Evolutionary conservation across 2,888 invertebrate genomes (phyloP).

Genomic region (Ornithoptera alexandrae): DNA sequence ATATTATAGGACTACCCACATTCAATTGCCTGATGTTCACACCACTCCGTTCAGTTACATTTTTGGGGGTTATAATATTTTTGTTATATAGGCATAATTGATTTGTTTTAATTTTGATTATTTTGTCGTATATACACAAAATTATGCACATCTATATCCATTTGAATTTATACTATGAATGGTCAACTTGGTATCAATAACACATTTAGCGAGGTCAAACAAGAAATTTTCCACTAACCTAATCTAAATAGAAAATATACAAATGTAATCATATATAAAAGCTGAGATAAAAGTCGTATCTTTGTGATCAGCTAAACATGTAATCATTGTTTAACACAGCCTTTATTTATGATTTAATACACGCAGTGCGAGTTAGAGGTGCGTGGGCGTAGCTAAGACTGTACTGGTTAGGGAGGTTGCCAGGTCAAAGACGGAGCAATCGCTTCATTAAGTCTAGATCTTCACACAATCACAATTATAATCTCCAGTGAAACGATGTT

Average conservation of each 20-base stretch:
- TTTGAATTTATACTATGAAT: background rate
- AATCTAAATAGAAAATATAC: background rate
- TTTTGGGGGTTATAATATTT: background rate
- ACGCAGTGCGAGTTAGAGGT: conserved; percentile 11
- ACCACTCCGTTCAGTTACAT: background rate
- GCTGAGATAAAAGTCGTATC: conserved; percentile 5
- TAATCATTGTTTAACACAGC: conserved; percentile 13
- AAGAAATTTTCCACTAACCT: background rate
- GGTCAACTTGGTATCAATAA: conserved; percentile 1
- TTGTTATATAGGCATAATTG: background rate
- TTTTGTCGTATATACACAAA: conserved; percentile 11
- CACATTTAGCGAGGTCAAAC: background rate
- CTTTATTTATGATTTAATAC: conserved; percentile 14
- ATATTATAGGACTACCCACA: background rate
- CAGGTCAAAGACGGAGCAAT: background rate
- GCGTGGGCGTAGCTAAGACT: conserved; percentile 15
- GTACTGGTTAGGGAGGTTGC: conserved; percentile 10
- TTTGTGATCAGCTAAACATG: background rate
- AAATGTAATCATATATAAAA: conserved; percentile 22
- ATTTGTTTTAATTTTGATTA: background rate
- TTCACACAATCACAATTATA: background rate
- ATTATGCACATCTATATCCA: background rate
- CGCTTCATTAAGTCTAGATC: background rate
- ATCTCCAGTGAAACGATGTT: background rate
- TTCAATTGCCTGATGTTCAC: background rate